Base-by-base conservation (phyloP, 2,888 invertebrate species). In the Agonopterix arenella region DNA sequence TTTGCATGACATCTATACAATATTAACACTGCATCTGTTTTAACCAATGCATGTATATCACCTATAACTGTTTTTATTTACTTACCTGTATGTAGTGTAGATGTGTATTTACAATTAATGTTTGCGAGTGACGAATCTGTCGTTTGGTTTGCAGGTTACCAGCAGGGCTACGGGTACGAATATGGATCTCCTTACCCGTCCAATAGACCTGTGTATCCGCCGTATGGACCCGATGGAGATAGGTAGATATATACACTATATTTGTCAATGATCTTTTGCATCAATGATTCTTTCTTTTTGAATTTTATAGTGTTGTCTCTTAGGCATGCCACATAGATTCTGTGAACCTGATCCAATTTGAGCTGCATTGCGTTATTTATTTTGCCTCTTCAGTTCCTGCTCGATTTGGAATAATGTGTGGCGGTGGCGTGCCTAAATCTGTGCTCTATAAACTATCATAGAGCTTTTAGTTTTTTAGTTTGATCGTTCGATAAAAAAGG, bases 141-240 rank as follows among this genome's bases (percentile, higher is more conserved):
- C 38, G 38, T 47, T 40, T 45, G 16, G 55, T 46, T 85, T 86
- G 61, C 91, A 81, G 92, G 91, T 69, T 92, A 92, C 84, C 92
- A 92, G 69, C 91, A 91, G 72, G 92, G 90, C 60, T 90, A 90
- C 72, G 93, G 93, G 68, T 92, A 92, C 62, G 93, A 93, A 80
- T 93, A 93, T 70, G 92, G 92, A 67, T 89, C 92, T 62, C 90
- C 92, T 59, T 93, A 92, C 75, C 93, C 93, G 64, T 91, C 93
- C 57, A 93, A 93, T 80, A 93, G 95, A 90, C 94, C 94, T 69
- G 94, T 94, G 68, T 94, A 95, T 73, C 94, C 95, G 68, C 93
- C 95, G 64, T 94, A 94, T 68, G 93, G 94, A 57, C 91, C 93
- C 48, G 90, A 91, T 52, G 93, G 92, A 59, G 92, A 92, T 90